Evolutionary conservation across 1,140 invertebrate species (phyloP), one percentile per base, ranked within the genome.

Genomic region (Eufriesea mexicana): DNA sequence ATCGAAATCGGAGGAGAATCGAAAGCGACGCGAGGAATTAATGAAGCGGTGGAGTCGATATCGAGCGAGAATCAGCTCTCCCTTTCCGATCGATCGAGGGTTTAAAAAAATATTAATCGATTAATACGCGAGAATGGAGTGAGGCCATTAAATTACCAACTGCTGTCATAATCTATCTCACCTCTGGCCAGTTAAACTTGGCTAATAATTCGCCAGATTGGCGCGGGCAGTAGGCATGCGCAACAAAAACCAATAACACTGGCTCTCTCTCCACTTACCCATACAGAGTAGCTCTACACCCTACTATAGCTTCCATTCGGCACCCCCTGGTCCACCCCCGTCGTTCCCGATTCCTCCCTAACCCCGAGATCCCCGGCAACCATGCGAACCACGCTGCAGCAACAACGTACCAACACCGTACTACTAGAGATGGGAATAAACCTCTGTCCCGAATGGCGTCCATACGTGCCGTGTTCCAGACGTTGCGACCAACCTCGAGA

Each of bases 201-300:
- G 84, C 91, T 93, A 92, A 93, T 93, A 93, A 94, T 93, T 94
- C 89, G 92, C 90, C 91, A 92, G 93, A 93, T 93, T 93, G 91
- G 92, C 90, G 91, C 89, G 90, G 86, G 87, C 86, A 91, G 89
- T 92, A 90, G 88, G 92, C 93, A 93, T 93, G 92, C 92, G 92
- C 92, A 91, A 91, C 91, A 93, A 92, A 94, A 94, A 93, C 93
- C 93, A 94, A 93, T 94, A 94, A 92, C 91, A 93, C 89, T 88
- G 86, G 84, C 87, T 86, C 86, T 85, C 86, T 78, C 86, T 78
- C 74, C 86, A 76, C 84, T 86, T 70, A 87, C 86, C 77, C 62
- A 74, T 84, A 88, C 80, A 87, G 79, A 82, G 85, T 78, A 61
- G 82, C 82, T 79, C 78, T 75, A 55, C 68, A 82, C 84, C 79